Evolutionary conservation across 2,888 invertebrate species (phyloP).

Genomic region (Cactoblastis cactorum): DNA sequence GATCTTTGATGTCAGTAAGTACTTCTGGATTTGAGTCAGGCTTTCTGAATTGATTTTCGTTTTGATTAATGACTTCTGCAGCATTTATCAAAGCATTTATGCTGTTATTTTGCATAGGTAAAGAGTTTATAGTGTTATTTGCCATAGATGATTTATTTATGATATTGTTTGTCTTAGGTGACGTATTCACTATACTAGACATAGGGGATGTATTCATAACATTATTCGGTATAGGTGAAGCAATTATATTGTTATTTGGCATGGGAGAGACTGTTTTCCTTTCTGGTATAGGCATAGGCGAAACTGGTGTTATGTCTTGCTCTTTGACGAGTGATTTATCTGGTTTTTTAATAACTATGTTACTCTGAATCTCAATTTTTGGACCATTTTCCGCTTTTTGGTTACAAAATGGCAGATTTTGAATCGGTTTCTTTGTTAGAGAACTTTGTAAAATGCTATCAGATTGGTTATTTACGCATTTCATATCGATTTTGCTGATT

Average conservation of each 20-base stretch:
- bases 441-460: constrained; percentile 38
- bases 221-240: too few species aligned
- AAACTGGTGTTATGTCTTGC: constrained; percentile 29
- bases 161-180: too few species aligned
- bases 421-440: constrained; percentile 29
- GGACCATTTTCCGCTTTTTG: constrained; percentile 31
- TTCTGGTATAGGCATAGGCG: constrained; percentile 28
- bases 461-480: constrained; percentile 52
- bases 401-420: constrained; percentile 26
- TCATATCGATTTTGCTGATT: constrained; percentile 71
- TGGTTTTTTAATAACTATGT: constrained; percentile 56
- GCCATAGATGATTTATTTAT: too few species aligned
- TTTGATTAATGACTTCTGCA: constrained; percentile 58
- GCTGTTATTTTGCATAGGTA: constrained; percentile 32
- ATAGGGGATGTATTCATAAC: too few species aligned
- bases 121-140: too few species aligned
- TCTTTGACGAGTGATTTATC: constrained; percentile 37
- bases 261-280: constrained; percentile 21
- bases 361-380: constrained; percentile 67
- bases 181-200: too few species aligned
- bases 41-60: constrained; percentile 47
- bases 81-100: constrained; percentile 58
- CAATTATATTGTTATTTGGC: constrained; percentile 43
- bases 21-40: constrained; percentile 44
- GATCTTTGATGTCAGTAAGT: constrained; percentile 38